Evolutionary conservation across 2,113 vertebrate genomes (phyloP).

Genomic region (Bujurquina vittata): DNA sequence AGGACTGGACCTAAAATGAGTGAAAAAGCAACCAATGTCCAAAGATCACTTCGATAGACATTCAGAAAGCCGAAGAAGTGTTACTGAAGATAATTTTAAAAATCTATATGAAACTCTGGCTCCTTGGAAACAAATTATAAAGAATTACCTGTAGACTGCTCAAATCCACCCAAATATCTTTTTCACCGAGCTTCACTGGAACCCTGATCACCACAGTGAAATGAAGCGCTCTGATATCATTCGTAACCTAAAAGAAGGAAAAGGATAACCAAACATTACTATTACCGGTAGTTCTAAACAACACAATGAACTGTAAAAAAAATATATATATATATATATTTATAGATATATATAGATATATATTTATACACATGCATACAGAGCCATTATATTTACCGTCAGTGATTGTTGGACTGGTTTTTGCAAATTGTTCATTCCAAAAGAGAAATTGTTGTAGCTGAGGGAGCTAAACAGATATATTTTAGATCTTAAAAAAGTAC

Average conservation of each 20-base stretch:
- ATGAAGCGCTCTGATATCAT: slow-evolving; percentile 69
- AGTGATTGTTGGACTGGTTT: slow-evolving; percentile 74
- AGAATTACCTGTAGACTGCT: slow-evolving; percentile 46
- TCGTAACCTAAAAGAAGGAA: slow-evolving; percentile 16
- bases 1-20: too few relatives aligned
- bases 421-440: slow-evolving; percentile 58
- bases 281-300: not conserved
- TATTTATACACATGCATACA: too few relatives aligned
- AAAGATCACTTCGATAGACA: too few relatives aligned
- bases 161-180: slow-evolving; percentile 76
- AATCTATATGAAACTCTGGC: too few relatives aligned
- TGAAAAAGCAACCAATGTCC: too few relatives aligned
- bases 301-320: slow-evolving; percentile 1
- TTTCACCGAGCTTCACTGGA: slow-evolving; percentile 72
- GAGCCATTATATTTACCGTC: slow-evolving; percentile 56
- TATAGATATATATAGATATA: too few relatives aligned
- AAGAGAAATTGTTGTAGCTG: slow-evolving; percentile 82
- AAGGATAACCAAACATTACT: not conserved
- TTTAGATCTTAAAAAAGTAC: not conserved
- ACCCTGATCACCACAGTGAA: slow-evolving; percentile 77
- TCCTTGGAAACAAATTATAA: too few relatives aligned
- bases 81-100: too few relatives aligned
- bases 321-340: too few relatives aligned
- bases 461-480: slow-evolving; percentile 71
- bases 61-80: too few relatives aligned